Conservation (phyloP, 2,888 invertebrate species). For the Trichacis sp. region DNA sequence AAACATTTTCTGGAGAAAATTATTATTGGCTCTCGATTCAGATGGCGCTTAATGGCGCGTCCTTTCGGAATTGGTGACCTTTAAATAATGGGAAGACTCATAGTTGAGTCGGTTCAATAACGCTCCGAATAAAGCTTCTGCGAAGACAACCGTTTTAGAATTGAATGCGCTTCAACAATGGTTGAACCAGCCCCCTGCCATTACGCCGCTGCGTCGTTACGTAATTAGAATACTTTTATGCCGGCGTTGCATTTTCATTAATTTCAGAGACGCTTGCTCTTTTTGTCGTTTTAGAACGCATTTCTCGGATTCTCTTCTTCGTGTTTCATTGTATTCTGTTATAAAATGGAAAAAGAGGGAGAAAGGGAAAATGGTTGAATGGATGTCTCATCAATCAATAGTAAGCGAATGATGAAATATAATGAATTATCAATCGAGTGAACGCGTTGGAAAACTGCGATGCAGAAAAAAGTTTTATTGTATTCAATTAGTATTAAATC, state of each 20-base stretch:
- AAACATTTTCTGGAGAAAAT: neutral
- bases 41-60: constrained; percentile 7
- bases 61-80: constrained; percentile 24
- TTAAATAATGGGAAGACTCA: constrained; percentile 17
- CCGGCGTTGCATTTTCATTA: constrained; percentile 15
- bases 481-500: too few species aligned
- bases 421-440: too few species aligned
- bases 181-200: constrained; percentile 16
- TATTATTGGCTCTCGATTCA: neutral
- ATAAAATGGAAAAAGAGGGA: too few species aligned
- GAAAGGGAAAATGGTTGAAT: too few species aligned
- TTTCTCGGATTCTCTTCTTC: neutral
- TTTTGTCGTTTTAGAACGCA: constrained; percentile 8
- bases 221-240: constrained; percentile 24
- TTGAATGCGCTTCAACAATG: constrained; percentile 13
- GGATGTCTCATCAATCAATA: too few species aligned
- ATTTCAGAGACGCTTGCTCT: neutral
- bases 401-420: too few species aligned
- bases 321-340: neutral
- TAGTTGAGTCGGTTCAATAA: constrained; percentile 18
- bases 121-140: constrained; percentile 16
- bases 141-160: constrained; percentile 18
- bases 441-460: too few species aligned
- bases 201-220: constrained; percentile 19
- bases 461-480: too few species aligned